Evolutionary conservation across 2,888 invertebrate genomes (phyloP).

Genomic region (Vandiemenella viatica): DNA sequence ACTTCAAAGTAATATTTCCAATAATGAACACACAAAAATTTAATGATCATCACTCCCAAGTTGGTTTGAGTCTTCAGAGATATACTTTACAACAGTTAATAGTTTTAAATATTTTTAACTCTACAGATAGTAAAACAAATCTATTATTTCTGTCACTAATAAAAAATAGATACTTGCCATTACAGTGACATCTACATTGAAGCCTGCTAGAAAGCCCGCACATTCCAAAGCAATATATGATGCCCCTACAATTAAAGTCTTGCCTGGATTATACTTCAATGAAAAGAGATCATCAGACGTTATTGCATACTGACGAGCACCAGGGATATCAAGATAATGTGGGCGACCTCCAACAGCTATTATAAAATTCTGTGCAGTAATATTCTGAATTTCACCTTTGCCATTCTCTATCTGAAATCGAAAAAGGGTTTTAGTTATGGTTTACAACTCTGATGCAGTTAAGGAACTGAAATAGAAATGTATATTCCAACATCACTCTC

Average conservation of each 20-base stretch:
- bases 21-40: too few relatives aligned
- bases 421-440: too few relatives aligned
- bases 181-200: constrained; percentile 31
- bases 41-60: too few relatives aligned
- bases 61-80: too few relatives aligned
- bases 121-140: too few relatives aligned
- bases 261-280: constrained; percentile 33
- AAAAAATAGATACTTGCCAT: constrained; percentile 24
- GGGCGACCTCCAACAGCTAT: constrained; percentile 38
- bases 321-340: constrained; percentile 31
- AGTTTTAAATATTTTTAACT: too few relatives aligned
- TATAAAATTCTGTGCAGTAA: constrained; percentile 32
- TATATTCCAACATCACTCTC: too few relatives aligned
- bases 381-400: constrained; percentile 22
- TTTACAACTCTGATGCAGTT: too few relatives aligned
- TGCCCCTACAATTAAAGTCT: constrained; percentile 40
- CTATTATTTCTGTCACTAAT: too few relatives aligned
- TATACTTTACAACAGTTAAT: too few relatives aligned
- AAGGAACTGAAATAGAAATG: too few relatives aligned
- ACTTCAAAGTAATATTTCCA: too few relatives aligned
- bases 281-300: constrained; percentile 42
- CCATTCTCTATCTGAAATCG: neutral
- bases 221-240: constrained; percentile 42
- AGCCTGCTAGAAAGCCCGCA: constrained; percentile 37
- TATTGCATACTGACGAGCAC: constrained; percentile 34